Base-by-base conservation (phyloP, 2,888 invertebrate genomes). In the Slavum lentiscoides region DNA sequence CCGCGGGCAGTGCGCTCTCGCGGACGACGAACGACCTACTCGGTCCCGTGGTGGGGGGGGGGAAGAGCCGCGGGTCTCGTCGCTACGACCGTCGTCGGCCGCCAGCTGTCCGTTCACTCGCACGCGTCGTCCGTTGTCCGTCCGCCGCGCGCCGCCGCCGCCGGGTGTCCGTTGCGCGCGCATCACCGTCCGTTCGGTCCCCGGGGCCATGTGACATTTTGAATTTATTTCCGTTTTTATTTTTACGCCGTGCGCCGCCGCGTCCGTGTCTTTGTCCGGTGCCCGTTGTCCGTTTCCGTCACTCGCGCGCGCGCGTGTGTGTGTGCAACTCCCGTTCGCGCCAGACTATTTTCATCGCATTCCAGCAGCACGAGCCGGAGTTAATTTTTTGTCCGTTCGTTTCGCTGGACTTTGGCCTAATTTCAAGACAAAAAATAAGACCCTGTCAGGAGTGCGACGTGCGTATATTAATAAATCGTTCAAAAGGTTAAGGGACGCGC, bases 371-470 rank as follows among this genome's bases (percentile, higher is more conserved):
- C 59, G 23, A 11, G 37, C 59, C 21, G 43, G 75, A 23, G 66
- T 2, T 1, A 4, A 30, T 3, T 58, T 39, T 21, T 72, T 37
- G 30, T 23, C 19, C 61, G 30, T 4, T 11, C 43, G 43, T 43
- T 8, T n/a, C 67, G 75, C 68, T 68, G 66, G 74, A 64, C 62
- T 39, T 68, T 68, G 70, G 80, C 70, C 72, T 62, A 80, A 19
- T 72, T 80, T 72, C 80, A 80, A 80, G 30, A 30, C n/a, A 30
- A 30, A 30, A 2, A 30, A 30, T 30, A 30, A 30, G 30, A 30
- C 30, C 30, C 30, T 30, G 30, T 30, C 30, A n/a, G n/a, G 21
- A 37, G 30, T 19, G 4, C 2, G 15, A 37, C 53, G 69, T 2
- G 30, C 19, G 39, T 13, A 19, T 74, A 74, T 66, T 66, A 21